phyloP scores from a whole-genome alignment of 2,797 vertebrate species.

The Smutsia gigantea region DNA sequence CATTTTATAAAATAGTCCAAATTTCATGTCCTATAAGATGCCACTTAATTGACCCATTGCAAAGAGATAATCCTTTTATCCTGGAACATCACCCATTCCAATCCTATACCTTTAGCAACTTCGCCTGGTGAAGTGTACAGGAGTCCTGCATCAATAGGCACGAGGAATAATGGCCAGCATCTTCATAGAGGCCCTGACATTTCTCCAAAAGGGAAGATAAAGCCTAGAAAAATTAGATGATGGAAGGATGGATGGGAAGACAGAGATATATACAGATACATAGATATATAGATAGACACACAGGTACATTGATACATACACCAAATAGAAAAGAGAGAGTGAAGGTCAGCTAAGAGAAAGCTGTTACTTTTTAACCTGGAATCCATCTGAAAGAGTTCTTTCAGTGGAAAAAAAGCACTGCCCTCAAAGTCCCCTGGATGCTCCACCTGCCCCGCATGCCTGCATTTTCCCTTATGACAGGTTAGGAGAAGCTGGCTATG shows the following conservation, averaged over 20 bases:
- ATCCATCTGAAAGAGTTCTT: constrained; percentile 66
- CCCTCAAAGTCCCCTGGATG: constrained; percentile 76
- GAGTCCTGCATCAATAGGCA: background rate
- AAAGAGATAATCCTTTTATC: background rate
- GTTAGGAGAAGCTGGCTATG: constrained; percentile 69
- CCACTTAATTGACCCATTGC: background rate
- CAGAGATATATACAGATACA: background rate
- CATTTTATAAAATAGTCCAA: constrained; percentile 28
- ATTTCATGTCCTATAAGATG: background rate
- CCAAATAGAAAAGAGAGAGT: too few relatives aligned
- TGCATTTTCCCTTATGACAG: constrained; percentile 66
- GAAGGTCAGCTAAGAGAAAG: constrained; percentile 68
- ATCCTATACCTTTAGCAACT: background rate
- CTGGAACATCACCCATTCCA: background rate
- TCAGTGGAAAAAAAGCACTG: constrained; percentile 51
- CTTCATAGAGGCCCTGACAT: background rate
- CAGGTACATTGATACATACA: background rate
- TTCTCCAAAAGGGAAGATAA: background rate
- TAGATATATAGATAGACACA: background rate
- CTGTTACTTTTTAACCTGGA: constrained; percentile 65
- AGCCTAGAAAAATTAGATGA: background rate
- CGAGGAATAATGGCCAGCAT: background rate
- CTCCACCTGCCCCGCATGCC: constrained; percentile 61
- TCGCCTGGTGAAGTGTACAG: background rate
- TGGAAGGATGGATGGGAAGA: background rate